These are phyloP conservation scores for Turdus rufiventris DNA, from an alignment of 2,113 vertebrate genomes.

Conservation along the genomic window DNA sequence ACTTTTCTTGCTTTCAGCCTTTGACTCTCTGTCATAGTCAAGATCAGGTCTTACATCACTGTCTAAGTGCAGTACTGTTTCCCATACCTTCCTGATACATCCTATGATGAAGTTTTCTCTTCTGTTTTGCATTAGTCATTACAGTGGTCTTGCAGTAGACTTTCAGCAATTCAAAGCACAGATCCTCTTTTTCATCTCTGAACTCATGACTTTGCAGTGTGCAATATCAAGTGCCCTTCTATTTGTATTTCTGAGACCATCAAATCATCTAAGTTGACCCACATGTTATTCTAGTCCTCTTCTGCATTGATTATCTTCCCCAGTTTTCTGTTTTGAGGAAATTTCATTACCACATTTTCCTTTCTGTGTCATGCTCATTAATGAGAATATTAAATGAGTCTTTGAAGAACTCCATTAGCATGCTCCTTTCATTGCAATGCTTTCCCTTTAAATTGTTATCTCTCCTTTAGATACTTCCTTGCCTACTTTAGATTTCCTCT, in stretches of 20 bases:
- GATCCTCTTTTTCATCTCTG: neutral
- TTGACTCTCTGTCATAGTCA: neutral
- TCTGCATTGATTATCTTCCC: neutral
- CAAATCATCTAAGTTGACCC: neutral
- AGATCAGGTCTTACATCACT: neutral
- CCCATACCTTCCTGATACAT: neutral
- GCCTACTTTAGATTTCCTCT: conserved; percentile 14
- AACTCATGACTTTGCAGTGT: neutral
- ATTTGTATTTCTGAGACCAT: neutral
- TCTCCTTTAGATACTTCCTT: conserved; percentile 14
- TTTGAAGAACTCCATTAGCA: conserved; percentile 31
- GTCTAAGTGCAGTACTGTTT: neutral
- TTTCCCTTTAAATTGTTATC: conserved; percentile 24
- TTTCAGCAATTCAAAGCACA: neutral
- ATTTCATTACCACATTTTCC: neutral
- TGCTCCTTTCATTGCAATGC: neutral
- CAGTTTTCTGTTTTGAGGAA: conserved; percentile 21
- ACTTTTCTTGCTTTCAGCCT: neutral
- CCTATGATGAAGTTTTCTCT: neutral
- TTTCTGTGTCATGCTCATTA: conserved; percentile 13
- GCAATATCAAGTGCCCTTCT: neutral
- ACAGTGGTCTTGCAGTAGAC: neutral
- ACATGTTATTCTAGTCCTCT: neutral
- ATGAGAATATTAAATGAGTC: conserved; percentile 3
- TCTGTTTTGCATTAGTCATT: neutral